A percentile compares a stretch with the other conserved stretches of the same genome.
phyloP scores from a whole-genome alignment of 2,113 vertebrate genomes.

The Odobenus rosmarus region DNA sequence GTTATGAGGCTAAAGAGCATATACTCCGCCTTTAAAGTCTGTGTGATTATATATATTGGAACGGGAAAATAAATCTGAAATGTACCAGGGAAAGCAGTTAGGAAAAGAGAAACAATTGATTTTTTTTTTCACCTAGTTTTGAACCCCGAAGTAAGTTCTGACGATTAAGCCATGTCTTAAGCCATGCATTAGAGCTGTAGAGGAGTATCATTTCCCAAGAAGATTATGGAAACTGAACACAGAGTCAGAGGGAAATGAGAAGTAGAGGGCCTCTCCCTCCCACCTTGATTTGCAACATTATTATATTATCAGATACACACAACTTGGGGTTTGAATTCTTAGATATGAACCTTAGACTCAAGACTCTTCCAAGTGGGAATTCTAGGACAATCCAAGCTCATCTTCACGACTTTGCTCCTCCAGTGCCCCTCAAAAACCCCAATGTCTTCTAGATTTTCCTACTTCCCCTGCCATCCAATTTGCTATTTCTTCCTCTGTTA shows the following conservation, averaged over 20 bases:
- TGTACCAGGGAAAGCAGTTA: neutral
- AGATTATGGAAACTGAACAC: neutral
- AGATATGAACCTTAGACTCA: neutral
- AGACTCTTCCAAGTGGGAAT: neutral
- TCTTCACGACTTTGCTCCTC: neutral
- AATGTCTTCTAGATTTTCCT: neutral
- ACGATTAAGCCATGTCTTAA: neutral
- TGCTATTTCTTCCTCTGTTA: neutral
- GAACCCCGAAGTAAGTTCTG: constrained; percentile 1
- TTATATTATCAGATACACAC: neutral
- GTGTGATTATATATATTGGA: neutral
- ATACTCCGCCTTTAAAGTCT: neutral
- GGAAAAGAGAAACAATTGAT: neutral
- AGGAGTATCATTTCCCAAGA: neutral
- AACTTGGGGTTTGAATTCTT: neutral
- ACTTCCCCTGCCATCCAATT: neutral
- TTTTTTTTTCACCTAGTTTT: neutral
- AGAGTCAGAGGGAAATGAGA: neutral
- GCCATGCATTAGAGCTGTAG: neutral
- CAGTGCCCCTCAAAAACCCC: neutral
- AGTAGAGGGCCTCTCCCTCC: neutral
- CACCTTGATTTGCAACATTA: neutral
- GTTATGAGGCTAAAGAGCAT: neutral
- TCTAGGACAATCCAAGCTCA: neutral
- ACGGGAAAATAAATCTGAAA: neutral